phyloP scores from a whole-genome alignment of 2,888 invertebrate genomes.

The Aromia moschata region DNA sequence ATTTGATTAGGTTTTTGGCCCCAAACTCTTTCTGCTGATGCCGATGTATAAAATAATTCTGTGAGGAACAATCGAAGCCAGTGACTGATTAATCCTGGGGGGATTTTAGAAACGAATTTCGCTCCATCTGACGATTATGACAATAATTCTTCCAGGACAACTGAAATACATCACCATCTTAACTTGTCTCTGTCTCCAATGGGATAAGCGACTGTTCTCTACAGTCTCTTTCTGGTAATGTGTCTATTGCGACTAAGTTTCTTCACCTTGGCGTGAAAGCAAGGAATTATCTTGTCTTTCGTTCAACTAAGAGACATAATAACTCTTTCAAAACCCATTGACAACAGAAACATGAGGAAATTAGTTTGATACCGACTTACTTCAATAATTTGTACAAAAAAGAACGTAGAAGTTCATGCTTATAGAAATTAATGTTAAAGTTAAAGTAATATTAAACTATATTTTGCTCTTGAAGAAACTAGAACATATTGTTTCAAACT shows the following conservation, averaged over 20 bases:
- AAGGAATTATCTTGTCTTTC: too few species aligned
- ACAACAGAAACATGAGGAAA: too few species aligned
- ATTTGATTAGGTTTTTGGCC: constrained; percentile 16
- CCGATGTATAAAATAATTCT: constrained; percentile 10
- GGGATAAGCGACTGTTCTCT: constrained; percentile 15
- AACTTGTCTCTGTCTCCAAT: constrained; percentile 22
- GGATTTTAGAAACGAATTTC: constrained; percentile 21
- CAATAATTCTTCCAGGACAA: constrained; percentile 25
- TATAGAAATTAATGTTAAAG: too few species aligned
- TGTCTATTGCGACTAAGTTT: constrained; percentile 20
- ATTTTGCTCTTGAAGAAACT: too few species aligned
- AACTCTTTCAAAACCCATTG: too few species aligned
- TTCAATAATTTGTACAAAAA: too few species aligned
- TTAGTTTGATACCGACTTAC: too few species aligned
- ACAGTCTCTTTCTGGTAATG: constrained; percentile 24
- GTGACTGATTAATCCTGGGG: constrained; percentile 23
- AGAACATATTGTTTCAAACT: too few species aligned
- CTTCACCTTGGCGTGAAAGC: constrained; percentile 1
- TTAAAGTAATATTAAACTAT: too few species aligned
- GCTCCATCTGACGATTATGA: constrained; percentile 22
- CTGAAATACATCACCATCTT: constrained; percentile 24
- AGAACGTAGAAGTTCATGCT: too few species aligned
- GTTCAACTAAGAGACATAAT: too few species aligned
- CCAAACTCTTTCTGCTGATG: constrained; percentile 5
- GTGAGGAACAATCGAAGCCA: constrained; percentile 20